Evolutionary conservation across 2,113 vertebrate species (phyloP), one percentile per base, ranked within the genome.

Genomic region (Gopherus flavomarginatus): DNA sequence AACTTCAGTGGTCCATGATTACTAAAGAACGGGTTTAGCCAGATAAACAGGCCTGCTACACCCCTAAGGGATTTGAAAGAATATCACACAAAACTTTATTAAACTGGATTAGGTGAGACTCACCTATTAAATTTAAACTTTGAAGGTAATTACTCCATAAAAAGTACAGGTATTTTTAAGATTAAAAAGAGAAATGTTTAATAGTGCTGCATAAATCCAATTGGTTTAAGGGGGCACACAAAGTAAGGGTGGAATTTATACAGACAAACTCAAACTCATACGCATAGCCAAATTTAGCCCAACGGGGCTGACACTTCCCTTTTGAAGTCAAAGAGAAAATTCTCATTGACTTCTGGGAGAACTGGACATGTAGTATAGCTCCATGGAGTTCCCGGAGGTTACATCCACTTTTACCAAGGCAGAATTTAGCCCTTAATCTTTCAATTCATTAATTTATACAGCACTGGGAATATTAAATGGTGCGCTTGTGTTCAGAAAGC

Each of bases 61-160:
- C 95, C 98, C 98, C 93, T 85, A 94, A 98, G 98, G 98, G 97
- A 97, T 96, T 97, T 98, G 98, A 98, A 98, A 98, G 97, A 97
- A 95, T 98, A 98, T 98, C 98, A 98, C 98, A 98, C 97, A 98
- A 97, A 98, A 98, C 98, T 98, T 98, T 98, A 98, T 98, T 98
- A 98, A 98, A 98, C 98, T 94, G 89, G 95, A 97, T 98, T 98
- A 98, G 97, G 93, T 95, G 96, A 98, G 96, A 96, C 96, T 97
- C 92, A 94, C 96, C 97, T 98, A 94, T 97, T 96, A 95, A 54
- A 95, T 90, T 87, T 93, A 96, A 79, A 98, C 95, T 98, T 97
- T 91, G 87, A 97, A 98, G 96, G 97, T 78, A 97, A 91, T 96
- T 59, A 85, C 53, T 96, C 92, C 94, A 92, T 72, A 57, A 81